Conservation (phyloP, 2,888 invertebrate genomes). For the Luffia ferchaultella region DNA sequence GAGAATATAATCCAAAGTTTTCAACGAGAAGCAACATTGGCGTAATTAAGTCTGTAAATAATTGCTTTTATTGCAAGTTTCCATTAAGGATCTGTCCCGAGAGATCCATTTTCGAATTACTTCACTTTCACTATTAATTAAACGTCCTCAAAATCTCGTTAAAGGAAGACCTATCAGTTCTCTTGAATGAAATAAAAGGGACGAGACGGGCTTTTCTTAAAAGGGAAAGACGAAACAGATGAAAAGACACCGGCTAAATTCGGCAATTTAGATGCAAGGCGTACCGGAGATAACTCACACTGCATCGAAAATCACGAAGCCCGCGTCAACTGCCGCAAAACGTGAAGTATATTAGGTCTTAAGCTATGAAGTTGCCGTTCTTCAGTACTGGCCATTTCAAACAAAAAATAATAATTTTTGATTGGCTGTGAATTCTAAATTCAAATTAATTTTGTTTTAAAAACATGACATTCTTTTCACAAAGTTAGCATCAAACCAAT, state of each 20-base stretch:
- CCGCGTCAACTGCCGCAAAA: too few relatives aligned
- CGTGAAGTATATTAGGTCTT: too few relatives aligned
- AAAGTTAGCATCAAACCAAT: too few relatives aligned
- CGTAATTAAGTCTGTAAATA: not conserved
- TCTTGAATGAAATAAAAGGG: not conserved
- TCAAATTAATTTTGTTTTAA: too few relatives aligned
- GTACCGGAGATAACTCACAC: constrained; percentile 17
- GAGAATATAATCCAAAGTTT: too few relatives aligned
- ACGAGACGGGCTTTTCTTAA: not conserved
- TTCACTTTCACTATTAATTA: not conserved
- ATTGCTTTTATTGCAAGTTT: not conserved
- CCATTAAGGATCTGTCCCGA: not conserved
- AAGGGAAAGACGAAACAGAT: not conserved
- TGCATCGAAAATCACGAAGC: constrained; percentile 13
- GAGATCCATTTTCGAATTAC: not conserved
- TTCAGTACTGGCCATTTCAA: too few relatives aligned
- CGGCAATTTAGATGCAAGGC: constrained; percentile 20
- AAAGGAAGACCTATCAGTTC: not conserved
- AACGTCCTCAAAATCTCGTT: not conserved
- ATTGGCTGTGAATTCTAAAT: too few relatives aligned
- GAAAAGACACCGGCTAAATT: constrained; percentile 14
- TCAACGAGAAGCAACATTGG: not conserved
- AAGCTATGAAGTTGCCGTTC: too few relatives aligned
- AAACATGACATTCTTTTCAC: too few relatives aligned
- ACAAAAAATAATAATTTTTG: too few relatives aligned